Percentiles rank a stretch among this genome's conserved stretches.
These are phyloP conservation scores for Pogoniulus pusillus DNA, from an alignment of 2,797 vertebrate species.

Conservation along the genomic window DNA sequence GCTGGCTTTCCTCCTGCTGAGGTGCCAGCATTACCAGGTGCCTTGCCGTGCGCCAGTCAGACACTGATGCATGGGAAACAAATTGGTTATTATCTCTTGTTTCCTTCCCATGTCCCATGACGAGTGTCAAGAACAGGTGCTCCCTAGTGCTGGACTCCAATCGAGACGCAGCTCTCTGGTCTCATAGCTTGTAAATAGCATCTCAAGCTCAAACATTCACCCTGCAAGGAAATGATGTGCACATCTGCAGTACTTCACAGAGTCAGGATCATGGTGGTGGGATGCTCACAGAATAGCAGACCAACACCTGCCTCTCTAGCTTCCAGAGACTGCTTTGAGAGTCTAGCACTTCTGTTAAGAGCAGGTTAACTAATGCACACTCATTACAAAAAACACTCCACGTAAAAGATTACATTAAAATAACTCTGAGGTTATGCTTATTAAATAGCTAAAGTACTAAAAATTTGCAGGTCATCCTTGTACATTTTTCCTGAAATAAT, in stretches of 20 bases:
- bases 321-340: neutral
- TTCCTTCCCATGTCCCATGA: neutral
- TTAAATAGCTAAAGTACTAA: neutral
- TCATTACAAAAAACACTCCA: neutral
- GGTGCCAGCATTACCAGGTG: neutral
- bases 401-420: conserved; percentile 6
- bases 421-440: neutral
- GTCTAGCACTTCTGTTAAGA: neutral
- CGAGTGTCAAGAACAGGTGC: neutral
- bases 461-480: conserved; percentile 5
- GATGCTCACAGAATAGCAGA: neutral
- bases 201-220: fast-evolving
- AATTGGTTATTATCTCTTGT: fast-evolving
- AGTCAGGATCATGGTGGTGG: neutral
- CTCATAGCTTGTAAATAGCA: no score
- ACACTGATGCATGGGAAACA: fast-evolving
- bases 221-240: fast-evolving
- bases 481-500: neutral
- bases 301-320: neutral
- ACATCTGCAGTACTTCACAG: fast-evolving
- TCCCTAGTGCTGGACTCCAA: neutral
- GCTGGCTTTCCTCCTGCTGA: neutral
- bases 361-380: neutral
- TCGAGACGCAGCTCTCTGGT: neutral
- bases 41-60: neutral